phyloP scores from a whole-genome alignment of 2,888 invertebrate genomes.

The Doris montereyensis region DNA sequence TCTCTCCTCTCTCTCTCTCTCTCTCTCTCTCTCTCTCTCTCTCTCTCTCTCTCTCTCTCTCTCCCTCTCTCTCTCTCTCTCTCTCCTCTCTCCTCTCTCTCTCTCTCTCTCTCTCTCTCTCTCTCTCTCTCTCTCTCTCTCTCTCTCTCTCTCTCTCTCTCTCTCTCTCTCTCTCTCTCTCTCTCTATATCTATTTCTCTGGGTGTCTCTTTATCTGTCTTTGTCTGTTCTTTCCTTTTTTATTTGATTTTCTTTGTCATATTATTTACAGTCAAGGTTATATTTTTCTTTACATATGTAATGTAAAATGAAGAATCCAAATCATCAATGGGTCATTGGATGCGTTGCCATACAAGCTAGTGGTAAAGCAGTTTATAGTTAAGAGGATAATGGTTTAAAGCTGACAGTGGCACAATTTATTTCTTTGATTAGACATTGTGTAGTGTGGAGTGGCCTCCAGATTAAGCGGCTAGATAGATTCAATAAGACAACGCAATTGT shows the following conservation, averaged over 20 bases:
- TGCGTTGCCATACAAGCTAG: too few relatives aligned
- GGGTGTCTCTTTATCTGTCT: background rate
- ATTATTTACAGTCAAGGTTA: background rate
- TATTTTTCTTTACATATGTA: background rate
- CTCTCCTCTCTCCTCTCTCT: constrained; percentile 2
- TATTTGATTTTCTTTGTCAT: background rate
- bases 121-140: background rate
- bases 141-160: background rate
- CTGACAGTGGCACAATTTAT: too few relatives aligned
- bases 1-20: background rate
- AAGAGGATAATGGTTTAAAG: too few relatives aligned
- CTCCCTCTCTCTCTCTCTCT: background rate
- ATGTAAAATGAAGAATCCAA: too few relatives aligned
- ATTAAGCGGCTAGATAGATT: too few relatives aligned
- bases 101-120: too few relatives aligned
- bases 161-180: background rate
- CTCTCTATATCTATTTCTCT: background rate
- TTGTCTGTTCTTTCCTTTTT: background rate
- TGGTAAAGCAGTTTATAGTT: too few relatives aligned
- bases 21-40: background rate
- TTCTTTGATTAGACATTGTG: too few relatives aligned
- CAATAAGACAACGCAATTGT: too few relatives aligned
- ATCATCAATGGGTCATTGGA: too few relatives aligned
- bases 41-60: background rate
- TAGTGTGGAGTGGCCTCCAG: too few relatives aligned